These are phyloP conservation scores for Dynastes tityus DNA, from an alignment of 2,888 invertebrate genomes.

Conservation along the genomic window DNA sequence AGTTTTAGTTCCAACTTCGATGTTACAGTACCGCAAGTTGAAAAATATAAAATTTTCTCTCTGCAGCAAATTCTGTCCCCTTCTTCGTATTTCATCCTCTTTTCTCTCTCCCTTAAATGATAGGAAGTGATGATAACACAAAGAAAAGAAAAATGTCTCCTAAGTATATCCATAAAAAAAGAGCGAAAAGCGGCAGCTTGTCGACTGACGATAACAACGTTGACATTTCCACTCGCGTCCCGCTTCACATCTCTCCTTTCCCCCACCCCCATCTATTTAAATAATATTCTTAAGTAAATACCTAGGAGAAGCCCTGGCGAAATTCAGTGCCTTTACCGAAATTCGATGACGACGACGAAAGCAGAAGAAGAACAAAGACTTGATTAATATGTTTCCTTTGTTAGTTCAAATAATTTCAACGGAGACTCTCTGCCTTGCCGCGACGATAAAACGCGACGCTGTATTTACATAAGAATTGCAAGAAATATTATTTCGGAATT, in stretches of 20 bases:
- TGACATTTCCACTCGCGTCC: too few species aligned
- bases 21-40: too few species aligned
- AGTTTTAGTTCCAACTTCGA: too few species aligned
- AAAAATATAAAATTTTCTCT: too few species aligned
- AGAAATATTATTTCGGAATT: constrained; percentile 34
- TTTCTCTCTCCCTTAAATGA: too few species aligned
- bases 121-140: too few species aligned
- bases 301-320: background rate
- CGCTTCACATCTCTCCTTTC: background rate
- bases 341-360: background rate
- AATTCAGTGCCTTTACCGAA: background rate
- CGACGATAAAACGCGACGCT: background rate
- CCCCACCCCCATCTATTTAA: background rate
- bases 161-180: too few species aligned
- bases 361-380: constrained; percentile 20
- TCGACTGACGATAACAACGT: too few species aligned
- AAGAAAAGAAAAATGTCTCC: too few species aligned
- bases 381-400: constrained; percentile 35
- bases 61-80: too few species aligned
- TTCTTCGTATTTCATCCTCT: too few species aligned
- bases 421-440: background rate
- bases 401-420: constrained; percentile 24
- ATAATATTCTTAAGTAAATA: constrained; percentile 9
- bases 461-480: constrained; percentile 34
- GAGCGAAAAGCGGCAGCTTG: too few species aligned